phyloP scores from a whole-genome alignment of 1,140 invertebrate genomes.

The roundworm (Caenorhabditis elegans) region WBcel235 BX284604.4:3273001-3273500 shows the following conservation, averaged over 20 bases:
- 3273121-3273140: background rate
- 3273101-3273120: background rate
- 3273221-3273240: background rate
- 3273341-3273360: conserved; percentile 16
- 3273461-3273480: too few species aligned
- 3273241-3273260: background rate
- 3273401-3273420: background rate
- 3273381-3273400: background rate
- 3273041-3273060: too few species aligned
- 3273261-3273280: background rate
- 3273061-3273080: background rate
- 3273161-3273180: too few species aligned
- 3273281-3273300: background rate
- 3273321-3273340: background rate
- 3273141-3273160: conserved; percentile 13
- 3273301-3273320: background rate
- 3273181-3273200: conserved; percentile 17
- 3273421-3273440: background rate
- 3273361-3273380: background rate
- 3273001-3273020: background rate
- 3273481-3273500: too few species aligned
- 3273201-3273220: conserved; percentile 14
- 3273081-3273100: background rate
- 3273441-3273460: background rate
- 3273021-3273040: conserved; percentile 1